These are phyloP conservation scores for Dexiosoma caninum DNA, from an alignment of 2,888 invertebrate genomes.

Conservation along the genomic window DNA sequence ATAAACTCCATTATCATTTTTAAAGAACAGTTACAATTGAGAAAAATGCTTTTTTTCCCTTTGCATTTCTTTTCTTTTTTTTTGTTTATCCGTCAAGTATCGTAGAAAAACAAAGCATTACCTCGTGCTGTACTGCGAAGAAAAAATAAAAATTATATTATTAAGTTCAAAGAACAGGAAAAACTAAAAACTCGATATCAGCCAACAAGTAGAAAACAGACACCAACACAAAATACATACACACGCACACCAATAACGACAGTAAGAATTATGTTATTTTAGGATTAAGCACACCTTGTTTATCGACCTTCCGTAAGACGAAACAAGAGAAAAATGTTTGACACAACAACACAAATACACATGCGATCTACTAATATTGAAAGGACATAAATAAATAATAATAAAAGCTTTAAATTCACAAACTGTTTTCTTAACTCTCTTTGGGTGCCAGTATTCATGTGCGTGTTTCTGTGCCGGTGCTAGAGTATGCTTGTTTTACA, in stretches of 20 bases:
- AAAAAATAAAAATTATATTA: not conserved
- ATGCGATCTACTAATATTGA: not conserved
- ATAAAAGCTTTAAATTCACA: conserved; percentile 4
- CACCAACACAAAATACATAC: not conserved
- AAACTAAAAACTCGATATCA: not conserved
- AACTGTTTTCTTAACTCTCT: not conserved
- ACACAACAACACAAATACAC: not conserved
- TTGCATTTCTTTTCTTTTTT: not conserved
- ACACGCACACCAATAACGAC: not conserved
- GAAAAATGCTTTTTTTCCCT: not conserved
- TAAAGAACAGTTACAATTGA: not conserved
- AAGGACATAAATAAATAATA: conserved; percentile 29
- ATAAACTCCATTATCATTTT: not conserved
- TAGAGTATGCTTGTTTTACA: too few relatives aligned
- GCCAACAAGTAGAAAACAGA: conserved; percentile 19
- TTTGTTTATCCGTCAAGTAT: not conserved
- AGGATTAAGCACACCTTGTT: conserved; percentile 36
- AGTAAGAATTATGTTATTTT: conserved; percentile 32
- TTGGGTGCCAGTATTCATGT: not conserved
- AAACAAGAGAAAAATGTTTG: not conserved
- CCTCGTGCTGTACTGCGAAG: conserved; percentile 25
- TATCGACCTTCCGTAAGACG: conserved; percentile 13
- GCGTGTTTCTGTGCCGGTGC: not conserved
- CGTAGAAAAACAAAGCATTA: conserved; percentile 46
- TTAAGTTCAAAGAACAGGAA: not conserved